phyloP scores from a whole-genome alignment of 2,113 vertebrate species.

The Arenaria interpres region DNA sequence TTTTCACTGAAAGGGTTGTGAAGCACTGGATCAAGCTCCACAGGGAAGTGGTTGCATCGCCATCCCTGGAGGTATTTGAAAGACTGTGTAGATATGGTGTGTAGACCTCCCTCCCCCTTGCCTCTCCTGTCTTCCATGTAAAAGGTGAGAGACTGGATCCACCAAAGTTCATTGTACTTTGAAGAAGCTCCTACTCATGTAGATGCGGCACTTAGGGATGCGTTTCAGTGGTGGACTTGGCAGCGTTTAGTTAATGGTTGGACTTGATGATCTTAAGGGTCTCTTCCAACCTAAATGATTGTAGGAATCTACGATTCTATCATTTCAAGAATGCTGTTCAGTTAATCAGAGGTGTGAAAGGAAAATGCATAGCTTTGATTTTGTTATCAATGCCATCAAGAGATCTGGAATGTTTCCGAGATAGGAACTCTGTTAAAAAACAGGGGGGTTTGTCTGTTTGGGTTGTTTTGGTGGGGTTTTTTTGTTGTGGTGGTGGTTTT shows the following conservation, averaged over 20 bases:
- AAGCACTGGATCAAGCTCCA: neutral
- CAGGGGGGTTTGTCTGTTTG: too few relatives aligned
- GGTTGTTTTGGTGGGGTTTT: neutral
- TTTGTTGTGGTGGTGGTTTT: neutral
- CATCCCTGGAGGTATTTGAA: neutral
- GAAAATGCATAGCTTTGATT: neutral
- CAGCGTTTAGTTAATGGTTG: accelerated
- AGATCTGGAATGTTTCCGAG: neutral
- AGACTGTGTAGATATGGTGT: accelerated
- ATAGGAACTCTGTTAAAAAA: neutral
- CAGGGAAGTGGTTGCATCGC: neutral
- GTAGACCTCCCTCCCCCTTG: neutral
- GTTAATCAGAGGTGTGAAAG: neutral
- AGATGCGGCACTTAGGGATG: too few relatives aligned
- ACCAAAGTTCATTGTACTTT: neutral
- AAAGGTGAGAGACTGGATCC: neutral
- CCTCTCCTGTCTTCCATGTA: neutral
- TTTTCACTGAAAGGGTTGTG: neutral
- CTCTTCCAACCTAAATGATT: neutral
- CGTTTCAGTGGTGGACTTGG: neutral
- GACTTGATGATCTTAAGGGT: neutral
- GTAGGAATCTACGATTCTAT: neutral
- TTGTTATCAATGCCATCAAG: neutral
- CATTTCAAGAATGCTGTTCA: neutral
- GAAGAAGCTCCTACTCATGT: neutral